phyloP scores from a whole-genome alignment of 2,113 vertebrate genomes.

The Ptilonorhynchus violaceus region DNA sequence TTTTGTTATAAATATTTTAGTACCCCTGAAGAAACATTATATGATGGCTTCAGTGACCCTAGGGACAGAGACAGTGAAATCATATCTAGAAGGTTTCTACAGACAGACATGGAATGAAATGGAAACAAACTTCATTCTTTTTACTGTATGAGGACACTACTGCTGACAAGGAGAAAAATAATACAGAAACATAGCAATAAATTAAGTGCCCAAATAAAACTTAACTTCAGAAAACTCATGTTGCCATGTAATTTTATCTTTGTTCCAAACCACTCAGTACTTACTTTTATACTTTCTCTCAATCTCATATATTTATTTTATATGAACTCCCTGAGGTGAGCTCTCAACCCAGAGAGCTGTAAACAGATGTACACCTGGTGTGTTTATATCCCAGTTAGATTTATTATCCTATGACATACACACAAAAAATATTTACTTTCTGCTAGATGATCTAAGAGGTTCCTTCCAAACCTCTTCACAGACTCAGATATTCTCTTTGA shows the following conservation, averaged over 20 bases:
- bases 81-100: background rate
- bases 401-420: background rate
- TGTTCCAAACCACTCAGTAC: background rate
- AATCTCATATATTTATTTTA: background rate
- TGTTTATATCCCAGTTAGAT: background rate
- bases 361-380: background rate
- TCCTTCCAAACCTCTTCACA: background rate
- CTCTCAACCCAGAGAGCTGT: background rate
- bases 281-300: background rate
- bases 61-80: background rate
- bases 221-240: background rate
- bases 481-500: background rate
- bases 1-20: conserved; percentile 15
- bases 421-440: background rate
- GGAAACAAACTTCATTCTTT: background rate
- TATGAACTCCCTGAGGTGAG: background rate
- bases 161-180: background rate
- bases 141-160: background rate
- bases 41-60: background rate
- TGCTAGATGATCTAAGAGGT: background rate
- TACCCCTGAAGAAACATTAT: background rate
- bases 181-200: background rate
- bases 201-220: background rate
- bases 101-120: background rate
- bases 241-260: background rate